These are phyloP conservation scores for Hedya salicella DNA, from an alignment of 2,888 invertebrate species.

Conservation along the genomic window DNA sequence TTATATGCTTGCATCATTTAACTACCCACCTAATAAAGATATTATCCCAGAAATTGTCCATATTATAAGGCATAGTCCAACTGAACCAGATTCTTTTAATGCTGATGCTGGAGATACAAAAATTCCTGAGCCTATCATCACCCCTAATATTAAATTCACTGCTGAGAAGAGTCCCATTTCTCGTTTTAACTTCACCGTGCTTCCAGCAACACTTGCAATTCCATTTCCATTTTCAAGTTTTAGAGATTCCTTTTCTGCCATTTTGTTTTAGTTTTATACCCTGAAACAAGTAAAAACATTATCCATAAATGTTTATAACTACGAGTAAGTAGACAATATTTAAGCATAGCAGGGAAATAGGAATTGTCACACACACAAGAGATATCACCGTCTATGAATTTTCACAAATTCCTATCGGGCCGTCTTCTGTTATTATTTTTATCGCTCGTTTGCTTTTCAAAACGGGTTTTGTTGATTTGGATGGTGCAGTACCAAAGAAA, in stretches of 20 bases:
- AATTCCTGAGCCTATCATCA: slow-evolving; percentile 96
- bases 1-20: slow-evolving; percentile 62
- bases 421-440: background rate
- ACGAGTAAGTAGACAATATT: too few species aligned
- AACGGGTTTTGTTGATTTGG: background rate
- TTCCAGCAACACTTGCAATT: slow-evolving; percentile 56
- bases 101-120: slow-evolving; percentile 94
- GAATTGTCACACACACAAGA: too few species aligned
- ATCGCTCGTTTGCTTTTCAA: background rate
- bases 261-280: slow-evolving; percentile 50
- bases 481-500: background rate
- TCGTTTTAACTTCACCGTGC: slow-evolving; percentile 87
- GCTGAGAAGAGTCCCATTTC: slow-evolving; percentile 93
- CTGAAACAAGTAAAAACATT: slow-evolving; percentile 56
- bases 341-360: too few species aligned
- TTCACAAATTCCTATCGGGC: background rate
- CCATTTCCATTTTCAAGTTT: slow-evolving; percentile 57
- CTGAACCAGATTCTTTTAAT: slow-evolving; percentile 90
- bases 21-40: slow-evolving; percentile 89
- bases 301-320: too few species aligned
- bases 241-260: slow-evolving; percentile 59
- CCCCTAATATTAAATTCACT: slow-evolving; percentile 92
- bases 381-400: background rate
- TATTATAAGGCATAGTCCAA: slow-evolving; percentile 90
- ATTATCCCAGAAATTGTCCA: slow-evolving; percentile 92